Evolutionary conservation across 2,888 invertebrate species (phyloP).

Genomic region (Nysson spinosus): DNA sequence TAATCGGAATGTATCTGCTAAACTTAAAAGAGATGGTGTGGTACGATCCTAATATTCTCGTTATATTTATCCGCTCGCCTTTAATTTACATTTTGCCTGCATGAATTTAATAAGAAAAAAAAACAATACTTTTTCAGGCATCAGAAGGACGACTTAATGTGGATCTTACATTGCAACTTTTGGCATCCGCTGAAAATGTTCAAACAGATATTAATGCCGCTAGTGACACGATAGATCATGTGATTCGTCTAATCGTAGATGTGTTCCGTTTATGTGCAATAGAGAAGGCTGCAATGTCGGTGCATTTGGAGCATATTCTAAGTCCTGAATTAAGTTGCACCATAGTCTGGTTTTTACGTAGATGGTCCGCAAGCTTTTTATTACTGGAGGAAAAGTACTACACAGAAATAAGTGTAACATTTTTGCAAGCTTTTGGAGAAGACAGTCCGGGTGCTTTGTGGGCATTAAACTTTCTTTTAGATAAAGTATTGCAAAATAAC

Average conservation of each 20-base stretch:
- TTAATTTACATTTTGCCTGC: too few relatives aligned
- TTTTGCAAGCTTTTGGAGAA: slow-evolving; percentile 82
- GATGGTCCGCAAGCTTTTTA: slow-evolving; percentile 87
- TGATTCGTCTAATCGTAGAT: slow-evolving; percentile 83
- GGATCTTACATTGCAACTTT: slow-evolving; percentile 78
- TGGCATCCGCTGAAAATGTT: slow-evolving; percentile 77
- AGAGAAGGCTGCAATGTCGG: slow-evolving; percentile 85
- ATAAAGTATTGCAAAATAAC: slow-evolving; percentile 83
- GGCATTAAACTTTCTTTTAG: slow-evolving; percentile 82
- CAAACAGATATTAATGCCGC: slow-evolving; percentile 67
- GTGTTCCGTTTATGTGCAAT: slow-evolving; percentile 87
- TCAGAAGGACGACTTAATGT: slow-evolving; percentile 73
- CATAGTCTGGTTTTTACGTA: slow-evolving; percentile 87
- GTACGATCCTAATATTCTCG: too few relatives aligned
- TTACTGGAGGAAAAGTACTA: slow-evolving; percentile 77
- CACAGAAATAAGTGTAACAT: slow-evolving; percentile 80
- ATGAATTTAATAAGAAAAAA: too few relatives aligned
- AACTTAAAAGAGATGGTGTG: too few relatives aligned
- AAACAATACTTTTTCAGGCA: slow-evolving; percentile 46
- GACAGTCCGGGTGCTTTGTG: slow-evolving; percentile 83
- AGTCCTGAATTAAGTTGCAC: slow-evolving; percentile 90
- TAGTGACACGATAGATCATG: slow-evolving; percentile 68
- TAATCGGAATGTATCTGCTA: not conserved
- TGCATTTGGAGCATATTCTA: slow-evolving; percentile 82
- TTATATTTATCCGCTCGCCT: too few relatives aligned